Evolutionary conservation across 2,888 invertebrate species (phyloP), one percentile per base, ranked within the genome.

Genomic region (Oscheius sp.): DNA sequence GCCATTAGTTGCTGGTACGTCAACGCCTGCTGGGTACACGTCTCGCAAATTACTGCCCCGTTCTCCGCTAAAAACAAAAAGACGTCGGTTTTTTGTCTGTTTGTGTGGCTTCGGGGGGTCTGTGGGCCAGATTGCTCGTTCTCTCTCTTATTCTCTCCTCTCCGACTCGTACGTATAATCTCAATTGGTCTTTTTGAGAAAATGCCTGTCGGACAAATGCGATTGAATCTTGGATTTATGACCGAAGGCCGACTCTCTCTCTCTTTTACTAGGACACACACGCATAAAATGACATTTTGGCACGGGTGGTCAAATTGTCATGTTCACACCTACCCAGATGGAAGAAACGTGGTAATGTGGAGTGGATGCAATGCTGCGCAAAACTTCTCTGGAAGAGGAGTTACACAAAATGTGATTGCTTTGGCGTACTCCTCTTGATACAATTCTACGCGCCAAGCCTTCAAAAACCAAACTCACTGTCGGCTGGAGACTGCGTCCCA

Each of bases 11-110:
- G 84, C 51, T 82, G 82, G 63, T 82, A 84, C 29, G 76, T 71
- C 29, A 84, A 72, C 1, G 79, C 82, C 66, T 82, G 84, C 65
- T 82, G 82, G 10, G 84, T 79, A 33, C 84, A 84, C 62, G 81
- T 79, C 21, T 79, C 32, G 57, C 82, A 82, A 59, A 81, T 73
- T 55, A 75, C n/a, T 10, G 55, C 2, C 58, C 7, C 59, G 47
- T 29, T 60, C 53, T 72, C 71, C 35, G 60, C 73, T 73, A 65
- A 73, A 21, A 42, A 42, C 42, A 42, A 42, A 42, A 7, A 42
- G 42, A 42, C 3, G 3, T 3, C 42, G 3, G 4, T 42, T 42
- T 42, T 42, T 42, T 42, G 42, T 42, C 4, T 42, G 42, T 42
- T 48, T 29, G 29, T 33, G 29, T 9, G 13, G 42, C 3, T 47